phyloP scores from a whole-genome alignment of 2,797 vertebrate species.

The Danionella dracula region DNA sequence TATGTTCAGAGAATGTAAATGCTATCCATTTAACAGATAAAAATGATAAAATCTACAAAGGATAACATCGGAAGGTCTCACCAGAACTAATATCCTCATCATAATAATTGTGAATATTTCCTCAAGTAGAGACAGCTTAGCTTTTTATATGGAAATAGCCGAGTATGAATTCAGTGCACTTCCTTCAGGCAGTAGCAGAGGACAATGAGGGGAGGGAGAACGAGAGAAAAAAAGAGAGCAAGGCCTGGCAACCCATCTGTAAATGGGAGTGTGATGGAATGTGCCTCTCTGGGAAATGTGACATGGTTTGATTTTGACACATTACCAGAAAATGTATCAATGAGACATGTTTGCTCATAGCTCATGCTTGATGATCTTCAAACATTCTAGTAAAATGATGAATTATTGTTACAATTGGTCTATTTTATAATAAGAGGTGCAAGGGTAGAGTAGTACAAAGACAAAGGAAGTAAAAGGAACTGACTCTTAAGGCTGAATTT shows the following conservation, averaged over 20 bases:
- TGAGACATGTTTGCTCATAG: background rate
- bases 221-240: slow-evolving; percentile 26
- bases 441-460: background rate
- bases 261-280: slow-evolving; percentile 28
- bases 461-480: slow-evolving; percentile 1
- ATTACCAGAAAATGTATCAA: background rate
- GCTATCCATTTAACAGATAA: no score
- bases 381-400: no score
- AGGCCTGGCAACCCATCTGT: slow-evolving; percentile 11
- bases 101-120: slow-evolving; percentile 63
- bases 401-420: background rate
- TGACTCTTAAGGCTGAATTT: background rate
- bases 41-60: no score
- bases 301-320: background rate
- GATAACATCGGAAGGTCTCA: slow-evolving; percentile 36
- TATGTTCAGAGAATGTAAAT: no score
- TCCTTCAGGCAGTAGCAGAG: slow-evolving; percentile 46
- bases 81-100: slow-evolving; percentile 62
- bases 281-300: background rate
- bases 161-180: slow-evolving; percentile 40
- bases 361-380: no score
- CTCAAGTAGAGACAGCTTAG: slow-evolving; percentile 50
- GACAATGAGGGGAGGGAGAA: slow-evolving; percentile 61
- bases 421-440: slow-evolving; percentile 3
- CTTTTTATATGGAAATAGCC: slow-evolving; percentile 63